Evolutionary conservation across 2,113 vertebrate species (phyloP).

Genomic region (Cheilinus undulatus): DNA sequence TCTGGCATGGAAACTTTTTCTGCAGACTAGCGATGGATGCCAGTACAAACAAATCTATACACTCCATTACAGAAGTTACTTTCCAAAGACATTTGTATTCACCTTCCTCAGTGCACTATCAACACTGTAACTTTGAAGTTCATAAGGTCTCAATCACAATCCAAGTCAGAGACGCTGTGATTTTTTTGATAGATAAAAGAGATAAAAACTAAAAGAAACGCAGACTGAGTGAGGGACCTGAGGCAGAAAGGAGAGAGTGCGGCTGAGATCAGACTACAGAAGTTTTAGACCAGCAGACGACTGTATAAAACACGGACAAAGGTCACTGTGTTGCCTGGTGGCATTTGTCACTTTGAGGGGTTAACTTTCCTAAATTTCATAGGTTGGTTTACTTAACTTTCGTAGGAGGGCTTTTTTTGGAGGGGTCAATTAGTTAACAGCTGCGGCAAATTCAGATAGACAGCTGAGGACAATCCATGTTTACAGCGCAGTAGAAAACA

Average conservation of each 20-base stretch:
- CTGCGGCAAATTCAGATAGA: too few relatives aligned
- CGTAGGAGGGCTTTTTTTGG: too few relatives aligned
- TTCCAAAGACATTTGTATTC: not conserved
- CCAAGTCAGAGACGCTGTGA: not conserved
- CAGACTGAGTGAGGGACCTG: not conserved
- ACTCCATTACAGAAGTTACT: slow-evolving; percentile 5
- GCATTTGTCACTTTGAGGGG: too few relatives aligned
- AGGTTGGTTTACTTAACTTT: too few relatives aligned
- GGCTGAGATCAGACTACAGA: not conserved
- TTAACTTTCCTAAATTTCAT: too few relatives aligned
- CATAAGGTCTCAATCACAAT: slow-evolving; percentile 7
- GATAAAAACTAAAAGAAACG: not conserved
- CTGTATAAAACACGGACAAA: too few relatives aligned
- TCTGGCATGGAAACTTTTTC: slow-evolving; percentile 3
- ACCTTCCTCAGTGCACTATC: not conserved
- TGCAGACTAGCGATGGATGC: not conserved
- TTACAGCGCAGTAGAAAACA: too few relatives aligned
- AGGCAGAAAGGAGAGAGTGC: not conserved
- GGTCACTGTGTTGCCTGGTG: too few relatives aligned
- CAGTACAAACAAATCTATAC: not conserved
- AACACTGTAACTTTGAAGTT: slow-evolving; percentile 1
- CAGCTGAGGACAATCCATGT: too few relatives aligned
- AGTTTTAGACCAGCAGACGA: too few relatives aligned
- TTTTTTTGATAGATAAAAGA: slow-evolving; percentile 16
- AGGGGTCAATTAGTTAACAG: too few relatives aligned